Evolutionary conservation across 2,797 vertebrate genomes (phyloP).

Genomic region (Arnoldichthys spilopterus): DNA sequence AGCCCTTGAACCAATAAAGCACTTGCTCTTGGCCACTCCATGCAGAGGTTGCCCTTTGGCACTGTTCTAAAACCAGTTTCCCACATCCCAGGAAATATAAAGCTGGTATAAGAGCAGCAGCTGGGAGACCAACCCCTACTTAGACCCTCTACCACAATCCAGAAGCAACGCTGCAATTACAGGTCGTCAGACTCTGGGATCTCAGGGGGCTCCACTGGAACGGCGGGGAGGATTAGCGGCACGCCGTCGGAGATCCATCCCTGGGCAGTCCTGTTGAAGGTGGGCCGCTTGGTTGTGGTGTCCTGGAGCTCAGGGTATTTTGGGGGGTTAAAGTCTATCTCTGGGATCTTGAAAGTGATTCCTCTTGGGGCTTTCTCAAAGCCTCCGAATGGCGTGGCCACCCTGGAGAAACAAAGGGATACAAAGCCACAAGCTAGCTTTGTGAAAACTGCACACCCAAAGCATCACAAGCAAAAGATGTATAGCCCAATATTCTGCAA

Average conservation of each 20-base stretch:
- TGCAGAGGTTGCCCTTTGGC: background rate
- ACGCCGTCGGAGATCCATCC: conserved; percentile 91
- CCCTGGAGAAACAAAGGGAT: conserved; percentile 74
- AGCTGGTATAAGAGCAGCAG: conserved; percentile 2
- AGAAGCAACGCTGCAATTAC: conserved; percentile 65
- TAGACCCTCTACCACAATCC: conserved; percentile 2
- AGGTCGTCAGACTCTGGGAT: conserved; percentile 95
- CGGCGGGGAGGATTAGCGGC: conserved; percentile 83
- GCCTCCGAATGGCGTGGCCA: conserved; percentile 94
- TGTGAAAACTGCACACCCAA: too few relatives aligned
- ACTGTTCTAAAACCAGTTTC: conserved; percentile 17
- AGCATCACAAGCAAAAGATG: too few relatives aligned
- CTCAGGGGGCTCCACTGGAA: conserved; percentile 74
- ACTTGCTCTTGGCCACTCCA: conserved; percentile 10
- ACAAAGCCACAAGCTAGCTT: too few relatives aligned
- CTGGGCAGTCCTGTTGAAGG: conserved; percentile 95
- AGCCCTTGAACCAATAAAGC: background rate
- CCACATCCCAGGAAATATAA: background rate
- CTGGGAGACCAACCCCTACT: conserved; percentile 2
- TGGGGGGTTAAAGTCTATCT: conserved; percentile 84
- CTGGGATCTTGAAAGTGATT: conserved; percentile 93
- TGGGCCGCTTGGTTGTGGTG: conserved; percentile 83
- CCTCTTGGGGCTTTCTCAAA: conserved; percentile 93
- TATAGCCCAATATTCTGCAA: too few relatives aligned
- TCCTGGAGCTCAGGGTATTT: conserved; percentile 88